phyloP scores from a whole-genome alignment of 2,888 invertebrate species.

The Campopleginae sp. region DNA sequence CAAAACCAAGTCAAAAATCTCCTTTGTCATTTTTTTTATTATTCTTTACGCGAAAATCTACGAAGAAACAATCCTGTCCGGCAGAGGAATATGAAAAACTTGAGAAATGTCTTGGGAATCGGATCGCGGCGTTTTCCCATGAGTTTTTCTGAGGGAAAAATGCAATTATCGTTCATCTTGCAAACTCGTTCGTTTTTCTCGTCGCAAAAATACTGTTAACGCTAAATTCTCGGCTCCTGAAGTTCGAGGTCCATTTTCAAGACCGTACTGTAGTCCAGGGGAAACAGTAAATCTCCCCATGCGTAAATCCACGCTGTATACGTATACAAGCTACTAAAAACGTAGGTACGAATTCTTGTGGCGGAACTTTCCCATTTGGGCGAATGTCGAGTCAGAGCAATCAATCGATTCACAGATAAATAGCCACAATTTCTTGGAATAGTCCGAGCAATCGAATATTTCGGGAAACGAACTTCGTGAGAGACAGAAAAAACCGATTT shows the following conservation, averaged over 20 bases:
- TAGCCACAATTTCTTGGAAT: constrained; percentile 28
- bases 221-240: not conserved
- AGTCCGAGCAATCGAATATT: constrained; percentile 44
- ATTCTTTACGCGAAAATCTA: not conserved
- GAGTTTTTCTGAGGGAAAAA: not conserved
- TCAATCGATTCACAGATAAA: constrained; percentile 13
- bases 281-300: constrained; percentile 11
- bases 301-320: constrained; percentile 3
- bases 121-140: not conserved
- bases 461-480: not conserved
- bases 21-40: not conserved
- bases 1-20: not conserved
- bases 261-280: constrained; percentile 2
- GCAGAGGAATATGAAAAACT: not conserved
- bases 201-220: not conserved
- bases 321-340: not conserved
- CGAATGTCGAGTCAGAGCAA: constrained; percentile 25
- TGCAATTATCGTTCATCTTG: constrained; percentile 12
- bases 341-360: constrained; percentile 4
- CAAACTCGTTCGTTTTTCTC: not conserved
- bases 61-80: not conserved
- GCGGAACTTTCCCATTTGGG: constrained; percentile 24
- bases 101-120: not conserved
- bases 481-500: not conserved
- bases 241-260: constrained; percentile 10